A percentile compares a stretch with the other conserved stretches of the same genome.
Evolutionary conservation across 2,888 invertebrate species (phyloP).

Genomic region (Meandrusa payeni): DNA sequence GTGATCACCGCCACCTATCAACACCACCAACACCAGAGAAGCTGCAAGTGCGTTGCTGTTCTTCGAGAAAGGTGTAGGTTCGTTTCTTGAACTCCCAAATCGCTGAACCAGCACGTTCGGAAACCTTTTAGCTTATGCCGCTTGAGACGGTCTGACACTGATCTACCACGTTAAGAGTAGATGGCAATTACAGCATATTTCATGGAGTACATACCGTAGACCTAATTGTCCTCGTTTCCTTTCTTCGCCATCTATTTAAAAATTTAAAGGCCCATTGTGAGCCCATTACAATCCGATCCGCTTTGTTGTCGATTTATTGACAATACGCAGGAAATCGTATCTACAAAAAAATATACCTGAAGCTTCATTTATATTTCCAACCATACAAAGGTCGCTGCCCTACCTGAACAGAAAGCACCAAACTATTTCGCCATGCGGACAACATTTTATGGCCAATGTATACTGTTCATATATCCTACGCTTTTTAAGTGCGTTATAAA

Average conservation of each 20-base stretch:
- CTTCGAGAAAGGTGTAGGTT: too few relatives aligned
- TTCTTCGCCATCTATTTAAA: constrained; percentile 18
- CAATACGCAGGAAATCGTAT: constrained; percentile 25
- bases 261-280: constrained; percentile 23
- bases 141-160: too few relatives aligned
- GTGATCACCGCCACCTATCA: too few relatives aligned
- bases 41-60: too few relatives aligned
- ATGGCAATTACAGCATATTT: constrained; percentile 8
- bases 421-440: constrained; percentile 6
- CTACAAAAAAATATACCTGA: constrained; percentile 20
- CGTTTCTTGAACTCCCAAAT: too few relatives aligned
- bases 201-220: background rate
- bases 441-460: constrained; percentile 16
- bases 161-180: too few relatives aligned
- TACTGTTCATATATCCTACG: constrained; percentile 9
- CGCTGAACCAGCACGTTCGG: too few relatives aligned
- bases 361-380: constrained; percentile 14
- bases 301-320: constrained; percentile 26
- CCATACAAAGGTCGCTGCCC: constrained; percentile 22
- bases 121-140: too few relatives aligned
- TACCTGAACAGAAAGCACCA: constrained; percentile 18
- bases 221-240: constrained; percentile 20
- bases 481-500: constrained; percentile 10
- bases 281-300: constrained; percentile 22
- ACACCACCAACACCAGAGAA: too few relatives aligned